Evolutionary conservation across 2,797 vertebrate genomes (phyloP).

Genomic region (Leptoclinus maculatus): DNA sequence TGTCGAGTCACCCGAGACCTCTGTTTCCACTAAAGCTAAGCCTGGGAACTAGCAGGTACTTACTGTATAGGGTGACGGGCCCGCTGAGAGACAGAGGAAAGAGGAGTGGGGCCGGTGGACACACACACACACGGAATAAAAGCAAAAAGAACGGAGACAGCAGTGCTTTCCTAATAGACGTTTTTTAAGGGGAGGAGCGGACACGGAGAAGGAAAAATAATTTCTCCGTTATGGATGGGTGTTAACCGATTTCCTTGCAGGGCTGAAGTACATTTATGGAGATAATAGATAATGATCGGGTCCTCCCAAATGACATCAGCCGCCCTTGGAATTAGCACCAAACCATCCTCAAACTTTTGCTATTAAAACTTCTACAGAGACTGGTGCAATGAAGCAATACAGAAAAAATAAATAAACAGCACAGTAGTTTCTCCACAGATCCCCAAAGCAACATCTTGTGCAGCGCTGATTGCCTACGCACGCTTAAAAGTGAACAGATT

Average conservation of each 20-base stretch:
- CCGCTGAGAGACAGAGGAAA: slow-evolving; percentile 40
- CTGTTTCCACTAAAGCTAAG: slow-evolving; percentile 59
- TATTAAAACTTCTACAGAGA: slow-evolving; percentile 12
- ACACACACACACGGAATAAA: neutral
- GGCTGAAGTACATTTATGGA: slow-evolving; percentile 11
- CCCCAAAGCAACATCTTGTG: slow-evolving; percentile 9
- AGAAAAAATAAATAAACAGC: neutral
- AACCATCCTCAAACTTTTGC: slow-evolving; percentile 1
- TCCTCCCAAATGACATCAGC: slow-evolving; percentile 13
- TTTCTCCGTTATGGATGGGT: neutral
- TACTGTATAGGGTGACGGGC: slow-evolving; percentile 47
- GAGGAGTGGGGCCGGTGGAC: slow-evolving; percentile 6
- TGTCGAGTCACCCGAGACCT: slow-evolving; percentile 55
- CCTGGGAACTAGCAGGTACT: slow-evolving; percentile 31
- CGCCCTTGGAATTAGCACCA: neutral
- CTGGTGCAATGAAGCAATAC: neutral
- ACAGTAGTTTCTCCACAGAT: slow-evolving; percentile 3
- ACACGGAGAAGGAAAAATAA: neutral
- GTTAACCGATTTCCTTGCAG: slow-evolving; percentile 11
- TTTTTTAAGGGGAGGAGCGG: neutral
- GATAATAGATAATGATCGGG: neutral
- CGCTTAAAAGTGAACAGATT: slow-evolving; percentile 30
- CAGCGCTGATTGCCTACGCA: slow-evolving; percentile 1
- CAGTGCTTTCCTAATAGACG: neutral
- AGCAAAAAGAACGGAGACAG: slow-evolving; percentile 1